These are phyloP conservation scores for Zelostemma sp. DNA, from an alignment of 1,140 invertebrate species.

Conservation along the genomic window DNA sequence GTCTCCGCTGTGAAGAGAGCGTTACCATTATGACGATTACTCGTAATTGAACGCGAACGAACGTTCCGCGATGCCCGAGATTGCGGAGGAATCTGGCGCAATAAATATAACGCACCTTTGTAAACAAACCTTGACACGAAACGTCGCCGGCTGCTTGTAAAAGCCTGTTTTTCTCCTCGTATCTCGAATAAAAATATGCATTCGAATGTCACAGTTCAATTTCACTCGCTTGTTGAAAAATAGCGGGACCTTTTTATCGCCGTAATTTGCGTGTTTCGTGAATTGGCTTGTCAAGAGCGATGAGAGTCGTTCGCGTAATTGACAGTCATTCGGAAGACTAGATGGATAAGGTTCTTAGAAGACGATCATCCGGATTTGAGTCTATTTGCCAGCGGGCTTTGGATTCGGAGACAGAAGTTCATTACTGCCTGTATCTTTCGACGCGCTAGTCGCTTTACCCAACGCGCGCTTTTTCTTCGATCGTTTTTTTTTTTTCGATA, in stretches of 20 bases:
- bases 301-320: not conserved
- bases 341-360: not conserved
- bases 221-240: too few relatives aligned
- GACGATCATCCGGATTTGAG: conserved; percentile 2
- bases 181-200: too few relatives aligned
- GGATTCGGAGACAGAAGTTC: not conserved
- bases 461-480: too few relatives aligned
- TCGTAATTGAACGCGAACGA: conserved; percentile 1
- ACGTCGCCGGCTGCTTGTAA: not conserved
- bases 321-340: not conserved
- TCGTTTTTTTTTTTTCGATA: too few relatives aligned
- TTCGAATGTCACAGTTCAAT: too few relatives aligned
- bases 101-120: not conserved
- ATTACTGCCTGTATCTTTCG: not conserved
- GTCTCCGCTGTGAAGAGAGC: not conserved
- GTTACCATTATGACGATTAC: conserved; percentile 4
- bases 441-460: too few relatives aligned
- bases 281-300: too few relatives aligned
- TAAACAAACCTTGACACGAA: not conserved
- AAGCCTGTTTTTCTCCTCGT: not conserved
- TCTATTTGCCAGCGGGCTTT: not conserved
- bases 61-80: not conserved
- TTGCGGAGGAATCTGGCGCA: not conserved
- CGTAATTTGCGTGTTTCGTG: too few relatives aligned
- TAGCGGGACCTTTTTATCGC: too few relatives aligned